Evolutionary conservation across 2,113 vertebrate species (phyloP).

Genomic region (Xerus inauris): DNA sequence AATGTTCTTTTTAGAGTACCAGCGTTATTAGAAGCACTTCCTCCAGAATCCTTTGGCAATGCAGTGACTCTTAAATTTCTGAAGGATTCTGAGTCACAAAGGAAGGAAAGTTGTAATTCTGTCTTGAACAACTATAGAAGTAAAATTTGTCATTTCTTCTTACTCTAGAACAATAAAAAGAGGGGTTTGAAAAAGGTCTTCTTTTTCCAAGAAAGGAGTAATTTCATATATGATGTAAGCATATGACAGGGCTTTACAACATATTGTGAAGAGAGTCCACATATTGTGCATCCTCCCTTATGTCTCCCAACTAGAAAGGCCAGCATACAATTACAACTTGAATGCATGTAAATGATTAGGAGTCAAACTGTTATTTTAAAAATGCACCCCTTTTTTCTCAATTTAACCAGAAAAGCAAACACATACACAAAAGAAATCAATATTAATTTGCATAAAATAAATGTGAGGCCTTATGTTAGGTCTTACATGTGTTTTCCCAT

Average conservation of each 20-base stretch:
- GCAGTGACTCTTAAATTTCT: background rate
- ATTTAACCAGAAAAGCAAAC: constrained; percentile 34
- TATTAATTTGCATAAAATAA: constrained; percentile 44
- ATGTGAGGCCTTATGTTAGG: background rate
- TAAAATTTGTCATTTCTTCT: constrained; percentile 46
- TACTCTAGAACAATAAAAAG: constrained; percentile 29
- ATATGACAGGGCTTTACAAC: background rate
- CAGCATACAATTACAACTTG: background rate
- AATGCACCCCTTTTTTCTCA: background rate
- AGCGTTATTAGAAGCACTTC: background rate
- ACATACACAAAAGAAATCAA: constrained; percentile 39
- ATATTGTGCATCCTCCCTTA: background rate
- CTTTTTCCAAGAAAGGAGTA: constrained; percentile 30
- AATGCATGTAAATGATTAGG: background rate
- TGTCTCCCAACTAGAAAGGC: constrained; percentile 17
- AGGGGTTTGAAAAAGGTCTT: background rate
- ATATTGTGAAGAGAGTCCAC: background rate
- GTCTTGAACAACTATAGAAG: background rate
- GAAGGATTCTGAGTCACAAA: background rate
- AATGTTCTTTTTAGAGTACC: too few relatives aligned
- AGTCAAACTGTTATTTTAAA: constrained; percentile 31
- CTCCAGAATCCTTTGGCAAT: background rate
- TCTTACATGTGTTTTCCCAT: background rate
- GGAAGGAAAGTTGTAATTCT: constrained; percentile 2
- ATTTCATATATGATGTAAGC: constrained; percentile 18